Percentiles rank a stretch among this genome's conserved stretches.
These are phyloP conservation scores for Eurosta solidaginis DNA, from an alignment of 1,140 invertebrate species.

Conservation along the genomic window DNA sequence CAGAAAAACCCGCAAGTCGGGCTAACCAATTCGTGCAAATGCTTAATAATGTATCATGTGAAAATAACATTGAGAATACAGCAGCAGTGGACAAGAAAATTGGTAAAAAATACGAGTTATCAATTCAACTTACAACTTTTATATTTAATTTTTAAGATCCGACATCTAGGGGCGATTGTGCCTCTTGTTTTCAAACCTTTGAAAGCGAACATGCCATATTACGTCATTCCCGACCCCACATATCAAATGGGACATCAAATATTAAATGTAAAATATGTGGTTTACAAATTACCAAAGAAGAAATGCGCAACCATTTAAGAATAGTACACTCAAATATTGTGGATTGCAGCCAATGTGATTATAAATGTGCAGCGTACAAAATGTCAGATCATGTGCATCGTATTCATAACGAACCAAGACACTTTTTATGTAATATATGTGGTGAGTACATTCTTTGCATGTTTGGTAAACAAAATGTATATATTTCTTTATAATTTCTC, in stretches of 20 bases:
- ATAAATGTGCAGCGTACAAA: neutral
- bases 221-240: neutral
- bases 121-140: too few relatives aligned
- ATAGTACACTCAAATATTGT: neutral
- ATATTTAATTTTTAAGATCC: neutral
- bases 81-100: too few relatives aligned
- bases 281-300: neutral
- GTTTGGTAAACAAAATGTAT: too few relatives aligned
- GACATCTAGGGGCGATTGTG: neutral
- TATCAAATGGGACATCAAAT: neutral
- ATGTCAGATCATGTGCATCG: neutral
- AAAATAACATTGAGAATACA: too few relatives aligned
- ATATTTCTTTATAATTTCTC: too few relatives aligned
- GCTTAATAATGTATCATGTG: too few relatives aligned
- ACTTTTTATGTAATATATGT: conserved; percentile 7
- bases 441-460: neutral
- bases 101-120: too few relatives aligned
- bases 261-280: neutral
- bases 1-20: too few relatives aligned
- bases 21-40: too few relatives aligned
- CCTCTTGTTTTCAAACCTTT: neutral
- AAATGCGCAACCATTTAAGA: neutral
- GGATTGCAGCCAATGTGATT: neutral
- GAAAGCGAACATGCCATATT: neutral
- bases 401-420: neutral